Evolutionary conservation across 2,113 vertebrate species (phyloP), one percentile per base, ranked within the genome.

Genomic region (Laticauda colubrina): DNA sequence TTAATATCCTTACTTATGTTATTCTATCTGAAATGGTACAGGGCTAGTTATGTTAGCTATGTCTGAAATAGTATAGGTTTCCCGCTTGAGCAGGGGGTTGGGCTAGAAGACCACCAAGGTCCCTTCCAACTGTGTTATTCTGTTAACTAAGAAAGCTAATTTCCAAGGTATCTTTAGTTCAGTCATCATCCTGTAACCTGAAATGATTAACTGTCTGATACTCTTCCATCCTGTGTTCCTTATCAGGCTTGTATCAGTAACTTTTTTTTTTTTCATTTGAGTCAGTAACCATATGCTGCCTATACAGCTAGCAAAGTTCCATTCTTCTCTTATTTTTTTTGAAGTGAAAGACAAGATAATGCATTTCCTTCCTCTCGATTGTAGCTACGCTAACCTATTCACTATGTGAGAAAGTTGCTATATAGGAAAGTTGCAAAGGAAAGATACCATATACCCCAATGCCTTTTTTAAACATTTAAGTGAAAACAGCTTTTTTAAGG

Each of bases 291-390:
- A 26, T 15, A 5, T 64, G 29, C 26, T 51, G 43, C 3, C 5
- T 90, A 9, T 29, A 90, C n/a, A 55, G 56, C 14, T 87, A 29
- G 88, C 81, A 87, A 53, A 93, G 5, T 21, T 93, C 81, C 86
- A 53, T 87, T 75, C 8, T 26, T 92, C 54, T 48, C 94, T 85
- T 85, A 24, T 15, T 3, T 0, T 29, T 51, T 39, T 15, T 69
- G n/a, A 91, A 24, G 0, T 85, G 20, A 89, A 89, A 34, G 59
- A 1, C 69, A 3, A 87, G 53, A 86, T 23, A 86, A 26, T 89
- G 14, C 11, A 4, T 90, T 23, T 94, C 6, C 48, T 95, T 92
- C 87, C 93, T 11, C 57, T 56, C 89, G n/a, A 93, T 92, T 69
- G 91, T 2, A 88, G 53, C 15, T 93, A 9, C 57, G 14, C 14